Base-by-base conservation (phyloP, 2,113 vertebrate species). In the Argyrosomus japonicus region DNA sequence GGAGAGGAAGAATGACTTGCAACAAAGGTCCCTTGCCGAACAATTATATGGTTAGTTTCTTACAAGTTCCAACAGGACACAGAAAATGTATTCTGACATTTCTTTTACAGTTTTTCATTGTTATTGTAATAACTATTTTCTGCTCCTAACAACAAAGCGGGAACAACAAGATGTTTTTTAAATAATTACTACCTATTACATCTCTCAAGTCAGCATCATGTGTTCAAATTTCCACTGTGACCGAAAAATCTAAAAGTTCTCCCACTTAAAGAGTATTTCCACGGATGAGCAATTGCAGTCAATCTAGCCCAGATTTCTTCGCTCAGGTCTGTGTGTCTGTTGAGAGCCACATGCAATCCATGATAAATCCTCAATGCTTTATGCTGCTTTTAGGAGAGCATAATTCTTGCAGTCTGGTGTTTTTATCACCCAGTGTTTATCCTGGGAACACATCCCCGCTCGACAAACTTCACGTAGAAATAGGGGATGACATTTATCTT, bases 341-440 rank as follows among this genome's bases (percentile, higher is more conserved):
- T 47, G 60, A 64, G 58, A 88, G 68, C 73, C 75, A 69, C 72
- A 57, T 50, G 3, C 75, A 63, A 71, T 65, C 79, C 54, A 10
- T 11, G 63, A 72, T 89, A 72, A 84, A 87, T 83, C 83, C 54
- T 57, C 45, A 2, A 2, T 76, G 69, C 81, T 91, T 91, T 80
- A 87, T 86, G 77, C 67, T 92, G 93, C 92, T 91, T 92, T 94
- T 93, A 93, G 87, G 63, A 76, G 72, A 78, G 53, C 86, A 92
- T 93, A 87, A 90, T 80, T 94, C 90, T 83, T 89, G 56, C 68
- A 57, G 82, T 73, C 83, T 78, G 48, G 64, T 81, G 77, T 81
- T 87, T 92, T 87, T 87, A 92, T 91, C 87, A 81, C 77, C 68
- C 81, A 43, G 47, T 91, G 90, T 92, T 94, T 92, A 93, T 92